Evolutionary conservation across 2,113 vertebrate genomes (phyloP).

Genomic region (Puntigrus tetrazona): DNA sequence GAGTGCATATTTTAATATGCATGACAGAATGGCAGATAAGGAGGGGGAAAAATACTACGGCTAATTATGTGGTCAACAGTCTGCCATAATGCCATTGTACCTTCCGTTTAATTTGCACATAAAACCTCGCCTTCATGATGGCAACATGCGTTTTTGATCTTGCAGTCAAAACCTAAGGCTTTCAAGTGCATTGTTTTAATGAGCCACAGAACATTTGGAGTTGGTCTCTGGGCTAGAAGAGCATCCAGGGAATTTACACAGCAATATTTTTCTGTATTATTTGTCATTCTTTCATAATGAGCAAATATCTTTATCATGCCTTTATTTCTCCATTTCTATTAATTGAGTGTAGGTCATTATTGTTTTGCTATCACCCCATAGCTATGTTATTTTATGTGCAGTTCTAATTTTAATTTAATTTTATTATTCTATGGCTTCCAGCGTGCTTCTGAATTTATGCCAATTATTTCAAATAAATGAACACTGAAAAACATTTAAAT

Average conservation of each 20-base stretch:
- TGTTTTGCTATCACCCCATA: constrained; percentile 51
- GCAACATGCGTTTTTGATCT: constrained; percentile 69
- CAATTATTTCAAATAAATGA: constrained; percentile 64
- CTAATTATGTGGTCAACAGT: constrained; percentile 72
- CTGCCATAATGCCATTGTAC: constrained; percentile 58
- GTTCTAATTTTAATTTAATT: constrained; percentile 52
- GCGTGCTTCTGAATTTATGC: constrained; percentile 54
- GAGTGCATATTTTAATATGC: constrained; percentile 69
- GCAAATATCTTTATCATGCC: constrained; percentile 46
- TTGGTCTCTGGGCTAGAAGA: constrained; percentile 57
- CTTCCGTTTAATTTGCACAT: constrained; percentile 66
- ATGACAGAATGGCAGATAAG: constrained; percentile 67
- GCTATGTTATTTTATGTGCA: constrained; percentile 48
- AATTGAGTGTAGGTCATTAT: constrained; percentile 54
- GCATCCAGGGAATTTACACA: constrained; percentile 36
- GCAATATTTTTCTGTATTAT: constrained; percentile 53
- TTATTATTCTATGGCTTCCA: constrained; percentile 61
- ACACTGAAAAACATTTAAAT: constrained; percentile 8
- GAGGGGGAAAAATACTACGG: constrained; percentile 52
- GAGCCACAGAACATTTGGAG: constrained; percentile 63
- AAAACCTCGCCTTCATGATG: constrained; percentile 62
- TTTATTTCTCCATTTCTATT: constrained; percentile 44
- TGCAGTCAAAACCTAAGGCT: constrained; percentile 55
- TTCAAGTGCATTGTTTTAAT: constrained; percentile 74
- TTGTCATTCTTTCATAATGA: constrained; percentile 67